Conservation (phyloP, 2,797 vertebrate species). For the Tapirus indicus region DNA sequence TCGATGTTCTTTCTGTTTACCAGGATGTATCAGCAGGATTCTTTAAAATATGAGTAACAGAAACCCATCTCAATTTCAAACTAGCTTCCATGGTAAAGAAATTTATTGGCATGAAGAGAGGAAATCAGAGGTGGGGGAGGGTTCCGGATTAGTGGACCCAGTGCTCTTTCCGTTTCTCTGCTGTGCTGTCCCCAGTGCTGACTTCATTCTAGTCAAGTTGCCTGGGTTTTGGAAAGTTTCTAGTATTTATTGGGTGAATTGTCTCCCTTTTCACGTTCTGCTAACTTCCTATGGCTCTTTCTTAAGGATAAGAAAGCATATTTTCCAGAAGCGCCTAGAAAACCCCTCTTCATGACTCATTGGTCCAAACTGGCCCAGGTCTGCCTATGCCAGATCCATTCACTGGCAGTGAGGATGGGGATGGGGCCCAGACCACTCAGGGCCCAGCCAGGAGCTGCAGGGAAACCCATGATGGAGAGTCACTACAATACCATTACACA, state of each 20-base stretch:
- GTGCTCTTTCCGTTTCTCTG: neutral
- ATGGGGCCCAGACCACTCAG: neutral
- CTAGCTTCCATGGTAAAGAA: neutral
- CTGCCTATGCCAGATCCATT: neutral
- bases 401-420: neutral
- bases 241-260: neutral
- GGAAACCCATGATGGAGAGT: neutral
- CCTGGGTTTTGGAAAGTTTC: neutral
- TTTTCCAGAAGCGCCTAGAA: neutral
- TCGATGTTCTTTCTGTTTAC: neutral
- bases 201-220: neutral
- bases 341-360: neutral
- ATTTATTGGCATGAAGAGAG: neutral
- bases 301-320: conserved; percentile 10
- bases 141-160: neutral
- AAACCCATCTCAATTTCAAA: neutral
- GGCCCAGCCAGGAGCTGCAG: neutral
- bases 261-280: neutral
- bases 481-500: neutral
- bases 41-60: neutral
- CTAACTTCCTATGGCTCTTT: neutral
- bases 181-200: neutral
- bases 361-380: neutral
- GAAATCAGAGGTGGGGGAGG: neutral
- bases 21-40: neutral